Evolutionary conservation across 2,888 invertebrate genomes (phyloP), one percentile per base, ranked within the genome.

Genomic region (Lepidocyrtinus sp.): DNA sequence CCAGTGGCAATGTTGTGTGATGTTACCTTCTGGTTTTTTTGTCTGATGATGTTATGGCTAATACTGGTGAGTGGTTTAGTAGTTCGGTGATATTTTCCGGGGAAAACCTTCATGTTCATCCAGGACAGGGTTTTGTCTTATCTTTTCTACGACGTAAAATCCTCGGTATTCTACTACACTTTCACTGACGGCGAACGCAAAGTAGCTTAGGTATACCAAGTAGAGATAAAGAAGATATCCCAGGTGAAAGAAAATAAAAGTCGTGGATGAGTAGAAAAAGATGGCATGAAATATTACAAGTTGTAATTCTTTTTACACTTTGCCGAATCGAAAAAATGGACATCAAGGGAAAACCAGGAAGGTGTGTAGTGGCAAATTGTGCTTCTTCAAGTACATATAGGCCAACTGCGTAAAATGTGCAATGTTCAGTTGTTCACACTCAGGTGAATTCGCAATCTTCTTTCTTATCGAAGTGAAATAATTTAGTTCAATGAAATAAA

Each of bases 241-340:
- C 75, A 75, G 68, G 75, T 75, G 75, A 61, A 75, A 67, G 59
- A 67, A 36, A 74, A 65, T 22, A 75, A 75, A 59, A 67, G 68
- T 22, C 21, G 26, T 27, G 73, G 65, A 72, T 61, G 74, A 24
- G 61, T 65, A 25, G 61, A 25, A 61, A 67, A 61, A 27, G 45
- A 55, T 61, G n/a, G 74, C 7, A 50, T 68, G 75, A 75, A 75
- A 75, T 75, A 69, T 69, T 50, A 50, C 50, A 50, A 50, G 50
- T 50, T 50, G 50, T 17, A 50, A 50, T 50, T 50, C 50, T 50
- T 50, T 50, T 50, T 50, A 50, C 50, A 50, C n/a, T 50, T 50
- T 50, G 50, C 50, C 50, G 50, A 50, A 50, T 17, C 50, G 15
- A 50, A 50, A 50, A 27, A 19, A 36, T 65, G 27, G 65, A 26